Evolutionary conservation across 2,113 vertebrate species (phyloP).

Genomic region (Xiphophorus hellerii): DNA sequence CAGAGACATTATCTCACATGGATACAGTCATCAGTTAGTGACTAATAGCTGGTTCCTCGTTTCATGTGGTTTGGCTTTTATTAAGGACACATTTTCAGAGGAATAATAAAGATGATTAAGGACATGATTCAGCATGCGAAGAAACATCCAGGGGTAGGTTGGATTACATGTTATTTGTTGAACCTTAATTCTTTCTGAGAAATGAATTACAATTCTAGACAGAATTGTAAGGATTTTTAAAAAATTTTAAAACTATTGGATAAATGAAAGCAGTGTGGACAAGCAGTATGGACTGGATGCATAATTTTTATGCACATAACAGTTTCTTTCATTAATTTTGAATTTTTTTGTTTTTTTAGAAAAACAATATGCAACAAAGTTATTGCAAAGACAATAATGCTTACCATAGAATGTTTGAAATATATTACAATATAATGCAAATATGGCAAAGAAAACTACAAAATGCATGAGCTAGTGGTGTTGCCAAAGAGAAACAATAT

Average conservation of each 20-base stretch:
- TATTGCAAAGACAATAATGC: neutral
- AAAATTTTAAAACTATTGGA: neutral
- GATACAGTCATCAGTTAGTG: slow-evolving; percentile 18
- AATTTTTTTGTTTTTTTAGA: neutral
- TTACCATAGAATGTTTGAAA: neutral
- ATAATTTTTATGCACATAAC: neutral
- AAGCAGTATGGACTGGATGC: neutral
- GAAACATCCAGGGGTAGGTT: slow-evolving; percentile 79
- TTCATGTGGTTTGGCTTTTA: neutral
- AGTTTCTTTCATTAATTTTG: neutral
- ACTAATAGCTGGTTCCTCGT: neutral
- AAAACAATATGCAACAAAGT: neutral
- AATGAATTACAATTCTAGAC: neutral
- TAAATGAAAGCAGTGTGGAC: neutral
- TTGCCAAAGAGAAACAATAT: neutral
- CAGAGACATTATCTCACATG: slow-evolving; percentile 15
- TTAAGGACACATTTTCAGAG: slow-evolving; percentile 23
- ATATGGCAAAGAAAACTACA: neutral
- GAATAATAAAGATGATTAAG: slow-evolving; percentile 66
- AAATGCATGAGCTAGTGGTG: neutral
- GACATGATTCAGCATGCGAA: slow-evolving; percentile 61
- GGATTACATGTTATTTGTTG: neutral
- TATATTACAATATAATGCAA: neutral
- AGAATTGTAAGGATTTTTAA: neutral
- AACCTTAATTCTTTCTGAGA: neutral